Evolutionary conservation across 2,113 vertebrate species (phyloP), one percentile per base, ranked within the genome.

Genomic region (Chunga burmeisteri): DNA sequence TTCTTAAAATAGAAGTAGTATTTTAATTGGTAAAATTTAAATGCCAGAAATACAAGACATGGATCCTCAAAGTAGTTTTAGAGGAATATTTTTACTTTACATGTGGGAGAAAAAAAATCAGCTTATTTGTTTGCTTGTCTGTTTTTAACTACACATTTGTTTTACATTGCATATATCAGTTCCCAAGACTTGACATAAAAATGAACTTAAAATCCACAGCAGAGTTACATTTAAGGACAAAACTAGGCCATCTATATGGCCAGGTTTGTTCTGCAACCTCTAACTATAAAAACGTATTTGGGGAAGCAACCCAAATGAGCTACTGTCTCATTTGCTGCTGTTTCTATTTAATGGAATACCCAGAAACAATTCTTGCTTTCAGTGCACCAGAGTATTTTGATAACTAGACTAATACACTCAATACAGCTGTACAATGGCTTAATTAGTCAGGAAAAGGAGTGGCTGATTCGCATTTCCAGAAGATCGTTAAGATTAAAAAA

Each of bases 371-470:
- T 80, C 49, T 73, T 88, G 66, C 46, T 93, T 96, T 93, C 2
- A 7, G 59, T 13, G 8, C 55, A 73, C 25, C 32, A 32, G n/a
- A 50, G 30, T 66, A 91, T 82, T 95, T 89, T 95, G 65, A 94
- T 91, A 95, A 87, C 58, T 55, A 77, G 53, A 47, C 59, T 80
- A 86, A 95, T 93, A 86, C 14, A 70, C 42, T 91, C 75, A 65
- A 46, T 65, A 77, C 34, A 93, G 86, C 88, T 77, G 66, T 62
- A 86, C 38, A 93, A 86, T 71, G 46, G 23, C 29, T 96, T 82
- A 91, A 95, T 74, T 82, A 91, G 81, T 29, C 86, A 93, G 79
- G 93, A 96, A 97, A 96, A 91, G 94, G 96, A 94, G 72, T 53
- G 65, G 21, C 50, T 78, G 82, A 68, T 59, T 74, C 83, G 58